Base-by-base conservation (phyloP, 1,140 invertebrate species). In the Anagrus nilaparvatae region DNA sequence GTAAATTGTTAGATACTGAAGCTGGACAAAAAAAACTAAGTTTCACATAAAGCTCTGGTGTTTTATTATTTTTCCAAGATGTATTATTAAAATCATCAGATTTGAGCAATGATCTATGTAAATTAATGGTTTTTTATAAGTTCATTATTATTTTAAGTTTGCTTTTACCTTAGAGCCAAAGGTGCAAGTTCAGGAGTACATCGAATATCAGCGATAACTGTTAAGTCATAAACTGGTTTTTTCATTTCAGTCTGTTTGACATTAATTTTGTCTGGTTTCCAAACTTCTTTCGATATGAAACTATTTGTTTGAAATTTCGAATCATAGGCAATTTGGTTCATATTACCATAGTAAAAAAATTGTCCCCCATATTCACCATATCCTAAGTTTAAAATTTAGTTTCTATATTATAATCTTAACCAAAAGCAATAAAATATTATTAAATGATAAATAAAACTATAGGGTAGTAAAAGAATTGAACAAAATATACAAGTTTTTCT, bases 321-420 rank as follows among this genome's bases (percentile, higher is more conserved):
- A 8, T 62, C 55, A 18, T 59, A 65, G 2, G 64, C 65, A 25
- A 50, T 55, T 27, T 56, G 59, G 44, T 65, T 69, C 65, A 69
- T 67, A 19, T 62, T 62, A 7, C 66, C 66, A 20, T 69, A 69
- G 21, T 60, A 67, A 32, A 59, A 69, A 34, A 65, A 65, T 13
- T 49, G 48, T 1, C 62, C 63, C 0, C 56, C 62, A 20, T 63
- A 66, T 18, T 66, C 65, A 3, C 66, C 65, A 34, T 61, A 67
- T 9, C 44, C 44, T 46, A n/a, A n/a, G n/a, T n/a, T n/a, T n/a
- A n/a, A n/a, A n/a, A n/a, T n/a, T n/a, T n/a, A n/a, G n/a, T n/a
- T n/a, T n/a, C n/a, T n/a, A n/a, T n/a, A n/a, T n/a, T n/a, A n/a
- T n/a, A n/a, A n/a, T n/a, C n/a, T n/a, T n/a, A n/a, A n/a, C n/a